phyloP scores from a whole-genome alignment of 2,888 invertebrate species.

The Heteromyza rotundicornis region DNA sequence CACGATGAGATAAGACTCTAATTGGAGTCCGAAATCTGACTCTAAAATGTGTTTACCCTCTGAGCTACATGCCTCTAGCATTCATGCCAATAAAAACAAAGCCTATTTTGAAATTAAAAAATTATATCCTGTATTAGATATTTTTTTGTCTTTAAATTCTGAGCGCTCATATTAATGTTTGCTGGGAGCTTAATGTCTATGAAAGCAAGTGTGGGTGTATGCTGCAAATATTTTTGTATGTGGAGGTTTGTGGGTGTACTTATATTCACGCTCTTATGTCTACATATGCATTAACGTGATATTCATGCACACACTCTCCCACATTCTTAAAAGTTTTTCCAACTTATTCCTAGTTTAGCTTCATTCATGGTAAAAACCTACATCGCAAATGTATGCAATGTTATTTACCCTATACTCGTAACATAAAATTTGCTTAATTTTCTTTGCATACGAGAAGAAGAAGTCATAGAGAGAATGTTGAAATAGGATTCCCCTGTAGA shows the following conservation, averaged over 20 bases:
- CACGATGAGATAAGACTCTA: too few species aligned
- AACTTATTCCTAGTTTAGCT: background rate
- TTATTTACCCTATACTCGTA: background rate
- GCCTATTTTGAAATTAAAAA: too few species aligned
- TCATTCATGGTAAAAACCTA: background rate
- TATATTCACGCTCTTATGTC: constrained; percentile 6
- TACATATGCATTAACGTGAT: constrained; percentile 14
- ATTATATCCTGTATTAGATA: too few species aligned
- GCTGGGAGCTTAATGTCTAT: background rate
- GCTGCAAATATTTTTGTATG: background rate
- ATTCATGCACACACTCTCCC: background rate
- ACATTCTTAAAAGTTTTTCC: background rate
- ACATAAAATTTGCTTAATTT: constrained; percentile 19
- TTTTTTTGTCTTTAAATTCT: too few species aligned
- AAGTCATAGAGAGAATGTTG: too few species aligned
- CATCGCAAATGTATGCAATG: constrained; percentile 6
- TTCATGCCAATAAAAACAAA: too few species aligned
- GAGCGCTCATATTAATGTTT: background rate
- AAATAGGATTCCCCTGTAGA: too few species aligned
- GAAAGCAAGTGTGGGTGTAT: background rate
- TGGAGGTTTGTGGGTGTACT: background rate
- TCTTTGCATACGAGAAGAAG: too few species aligned
- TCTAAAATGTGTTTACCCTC: too few species aligned
- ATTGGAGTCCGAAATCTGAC: too few species aligned
- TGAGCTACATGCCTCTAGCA: too few species aligned